Evolutionary conservation across 2,888 invertebrate genomes (phyloP).

Genomic region (Orthonychiurus folsomi): DNA sequence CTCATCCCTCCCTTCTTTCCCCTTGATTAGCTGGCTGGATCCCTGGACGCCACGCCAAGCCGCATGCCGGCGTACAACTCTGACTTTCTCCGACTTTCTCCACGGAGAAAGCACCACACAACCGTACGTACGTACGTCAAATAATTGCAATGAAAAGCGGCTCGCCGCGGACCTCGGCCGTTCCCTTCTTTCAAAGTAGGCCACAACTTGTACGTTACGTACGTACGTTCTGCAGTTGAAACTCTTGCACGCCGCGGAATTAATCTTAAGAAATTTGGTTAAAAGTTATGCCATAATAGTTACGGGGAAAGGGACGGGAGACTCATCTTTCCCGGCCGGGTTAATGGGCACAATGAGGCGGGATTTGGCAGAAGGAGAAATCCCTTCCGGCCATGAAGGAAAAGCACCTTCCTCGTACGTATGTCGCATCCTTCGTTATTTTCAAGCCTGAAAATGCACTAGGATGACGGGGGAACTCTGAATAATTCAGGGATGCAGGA

Average conservation of each 20-base stretch:
- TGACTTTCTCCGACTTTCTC: not conserved
- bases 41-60: no score
- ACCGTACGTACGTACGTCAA: no score
- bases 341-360: not conserved
- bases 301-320: no score
- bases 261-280: not conserved
- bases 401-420: not conserved
- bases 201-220: no score
- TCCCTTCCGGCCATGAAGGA: not conserved
- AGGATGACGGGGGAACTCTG: no score
- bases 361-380: not conserved
- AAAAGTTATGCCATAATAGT: not conserved
- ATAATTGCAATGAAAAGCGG: not conserved
- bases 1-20: not conserved
- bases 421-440: no score
- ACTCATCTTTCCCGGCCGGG: not conserved
- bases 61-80: no score
- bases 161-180: not conserved
- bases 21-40: not conserved
- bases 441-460: no score
- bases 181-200: not conserved
- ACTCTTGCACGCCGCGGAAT: no score
- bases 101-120: not conserved
- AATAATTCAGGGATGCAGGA: constrained; percentile 5
- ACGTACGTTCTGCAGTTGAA: not conserved